These are phyloP conservation scores for Polydrusus pterygomalis DNA, from an alignment of 2,888 invertebrate species.

Conservation along the genomic window DNA sequence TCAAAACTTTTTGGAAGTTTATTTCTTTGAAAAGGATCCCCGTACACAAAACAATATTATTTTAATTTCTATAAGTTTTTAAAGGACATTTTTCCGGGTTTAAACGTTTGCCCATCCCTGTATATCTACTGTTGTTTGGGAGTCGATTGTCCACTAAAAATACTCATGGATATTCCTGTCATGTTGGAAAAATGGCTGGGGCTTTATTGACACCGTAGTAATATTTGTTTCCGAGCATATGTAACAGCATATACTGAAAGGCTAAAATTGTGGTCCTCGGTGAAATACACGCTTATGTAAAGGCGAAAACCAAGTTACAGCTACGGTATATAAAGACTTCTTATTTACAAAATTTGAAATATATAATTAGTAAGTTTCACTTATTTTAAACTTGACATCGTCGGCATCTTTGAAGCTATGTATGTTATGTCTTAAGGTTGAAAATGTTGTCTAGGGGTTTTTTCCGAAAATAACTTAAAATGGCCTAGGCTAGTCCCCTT, in stretches of 20 bases:
- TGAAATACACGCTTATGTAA: constrained; percentile 48
- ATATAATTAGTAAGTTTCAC: constrained; percentile 48
- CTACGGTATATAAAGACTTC: constrained; percentile 55
- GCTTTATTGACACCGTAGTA: constrained; percentile 6
- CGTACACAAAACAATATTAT: too few species aligned
- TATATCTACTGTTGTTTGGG: too few species aligned
- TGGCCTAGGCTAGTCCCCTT: constrained; percentile 12
- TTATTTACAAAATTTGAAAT: constrained; percentile 55
- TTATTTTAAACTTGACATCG: constrained; percentile 34
- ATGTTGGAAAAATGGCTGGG: background rate
- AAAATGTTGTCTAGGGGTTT: constrained; percentile 42
- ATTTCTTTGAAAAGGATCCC: too few species aligned
- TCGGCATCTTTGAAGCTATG: constrained; percentile 37
- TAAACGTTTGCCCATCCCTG: too few species aligned
- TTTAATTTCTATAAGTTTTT: too few species aligned
- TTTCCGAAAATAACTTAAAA: constrained; percentile 28
- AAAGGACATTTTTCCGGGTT: too few species aligned
- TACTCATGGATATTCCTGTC: background rate
- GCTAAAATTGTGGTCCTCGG: constrained; percentile 46
- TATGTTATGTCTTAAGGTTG: constrained; percentile 5
- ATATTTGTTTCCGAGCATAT: background rate
- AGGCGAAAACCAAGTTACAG: constrained; percentile 54
- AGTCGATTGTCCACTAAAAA: too few species aligned
- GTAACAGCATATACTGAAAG: background rate
- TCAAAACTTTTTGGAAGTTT: too few species aligned